Evolutionary conservation across 1,140 invertebrate species (phyloP), one percentile per base, ranked within the genome.

Genomic region (Bacillus rossius): DNA sequence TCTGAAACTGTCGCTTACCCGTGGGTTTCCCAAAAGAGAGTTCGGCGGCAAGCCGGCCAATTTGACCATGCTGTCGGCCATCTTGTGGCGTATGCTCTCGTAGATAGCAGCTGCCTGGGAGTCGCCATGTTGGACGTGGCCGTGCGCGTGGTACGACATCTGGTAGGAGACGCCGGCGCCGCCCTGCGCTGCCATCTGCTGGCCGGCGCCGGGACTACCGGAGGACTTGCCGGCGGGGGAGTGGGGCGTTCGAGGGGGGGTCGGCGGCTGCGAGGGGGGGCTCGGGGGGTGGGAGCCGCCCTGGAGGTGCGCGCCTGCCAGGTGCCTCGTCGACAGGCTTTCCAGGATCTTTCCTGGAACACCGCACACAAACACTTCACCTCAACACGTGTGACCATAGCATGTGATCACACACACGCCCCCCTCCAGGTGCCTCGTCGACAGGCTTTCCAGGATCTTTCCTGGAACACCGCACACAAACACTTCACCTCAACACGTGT

Each of bases 331-430:
- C 2, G 57, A 53, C 14, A 59, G 26, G 26, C 49, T 59, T 26
- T 59, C 57, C 48, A 59, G 25, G 16, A 59, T 59, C 45, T 59
- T 59, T 22, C 57, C 57, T 59, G 50, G 45, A 43, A 42, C 17
- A 23, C n/a, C 29, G 10, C 29, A 34, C 29, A 34, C 10, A 34
- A 7, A 4, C 29, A 34, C 29, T 52, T 43, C 8, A 58, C 5
- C 23, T 5, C 23, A 51, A 23, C 23, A 51, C 38, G 17, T 17
- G 38, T 40, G 13, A 40, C 38, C 17, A 40, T 40, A 13, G 13
- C 17, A n/a, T 40, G 38, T 40, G 17, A 40, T n/a, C n/a, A n/a
- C n/a, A n/a, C n/a, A n/a, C n/a, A n/a, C n/a, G n/a, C n/a, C n/a
- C n/a, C n/a, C 19, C 2, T 17, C 22, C 22, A 17, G 19, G 8